Evolutionary conservation across 2,113 vertebrate genomes (phyloP), one percentile per base, ranked within the genome.

Genomic region (Lanius collurio): DNA sequence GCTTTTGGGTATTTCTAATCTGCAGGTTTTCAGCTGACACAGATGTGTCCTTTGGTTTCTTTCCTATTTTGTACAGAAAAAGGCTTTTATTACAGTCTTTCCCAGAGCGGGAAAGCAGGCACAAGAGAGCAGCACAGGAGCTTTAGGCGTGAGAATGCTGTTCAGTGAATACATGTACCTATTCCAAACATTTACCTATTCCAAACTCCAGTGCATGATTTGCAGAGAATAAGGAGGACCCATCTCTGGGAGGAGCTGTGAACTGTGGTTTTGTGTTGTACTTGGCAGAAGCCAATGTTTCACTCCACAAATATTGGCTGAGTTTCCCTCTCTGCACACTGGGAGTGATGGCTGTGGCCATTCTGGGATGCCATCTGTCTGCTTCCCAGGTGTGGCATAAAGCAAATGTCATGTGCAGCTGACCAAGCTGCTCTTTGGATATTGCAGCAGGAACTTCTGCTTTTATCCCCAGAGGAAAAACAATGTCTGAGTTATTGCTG

Each of bases 221-320:
- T 46, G 19, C 57, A 22, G 56, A 26, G 33, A 55, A 46, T 57
- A 31, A 41, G 53, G 46, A 86, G 55, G 42, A 20, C 10, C 9
- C 0, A 0, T 23, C 52, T 68, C 24, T 28, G 24, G n/a, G 41
- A 78, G 9, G 30, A 87, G 17, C 27, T 18, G 60, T 39, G 47
- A 3, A 35, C 35, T n/a, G 20, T 42, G 15, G 0, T 14, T 7
- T 16, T 57, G 33, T 33, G 20, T 73, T 46, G 50, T 2, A 1
- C 55, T 73, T 79, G 69, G 56, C 12, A 1, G 60, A 68, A 84
- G 65, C 39, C 11, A n/a, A 7, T 15, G 39, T 39, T 79, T 77
- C 49, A 9, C 31, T 93, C 44, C 26, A 8, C 75, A 86, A 87
- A 85, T 74, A 79, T 16, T 83, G 85, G 69, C 78, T 1, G 23